These are phyloP conservation scores for Squalus acanthias DNA, from an alignment of 2,797 vertebrate species.

Conservation along the genomic window DNA sequence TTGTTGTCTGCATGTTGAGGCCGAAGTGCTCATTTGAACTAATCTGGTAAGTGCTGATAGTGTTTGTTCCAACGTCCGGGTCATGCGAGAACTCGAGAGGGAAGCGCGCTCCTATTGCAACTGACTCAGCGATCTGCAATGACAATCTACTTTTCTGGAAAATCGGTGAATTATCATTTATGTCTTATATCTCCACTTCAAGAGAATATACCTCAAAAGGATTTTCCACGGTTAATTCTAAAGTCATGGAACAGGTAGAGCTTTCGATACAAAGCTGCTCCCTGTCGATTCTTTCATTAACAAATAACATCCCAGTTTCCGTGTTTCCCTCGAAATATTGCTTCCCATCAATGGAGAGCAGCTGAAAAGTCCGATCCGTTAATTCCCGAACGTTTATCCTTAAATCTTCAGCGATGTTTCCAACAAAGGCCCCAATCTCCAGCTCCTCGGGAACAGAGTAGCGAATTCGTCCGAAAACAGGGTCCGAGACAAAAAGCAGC, in stretches of 20 bases:
- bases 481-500: neutral
- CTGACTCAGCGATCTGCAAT: constrained; percentile 59
- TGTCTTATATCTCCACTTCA: constrained; percentile 64
- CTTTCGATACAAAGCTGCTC: constrained; percentile 64
- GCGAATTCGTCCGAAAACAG: neutral
- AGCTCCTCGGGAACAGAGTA: neutral
- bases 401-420: constrained; percentile 37
- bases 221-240: constrained; percentile 63
- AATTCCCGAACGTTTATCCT: constrained; percentile 55
- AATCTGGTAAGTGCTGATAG: constrained; percentile 61
- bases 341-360: constrained; percentile 60
- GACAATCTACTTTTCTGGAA: constrained; percentile 52
- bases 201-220: constrained; percentile 58
- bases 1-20: constrained; percentile 56
- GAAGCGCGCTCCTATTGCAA: constrained; percentile 56
- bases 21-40: constrained; percentile 67
- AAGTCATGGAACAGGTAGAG: constrained; percentile 58
- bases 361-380: constrained; percentile 49
- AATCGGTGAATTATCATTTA: constrained; percentile 61
- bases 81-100: constrained; percentile 64
- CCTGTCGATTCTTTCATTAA: constrained; percentile 64
- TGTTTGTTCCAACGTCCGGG: constrained; percentile 59
- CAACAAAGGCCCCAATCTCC: neutral
- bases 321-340: constrained; percentile 64
- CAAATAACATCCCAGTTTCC: constrained; percentile 62